Evolutionary conservation across 2,797 vertebrate species (phyloP).

Genomic region (Jordanella pulchra): DNA sequence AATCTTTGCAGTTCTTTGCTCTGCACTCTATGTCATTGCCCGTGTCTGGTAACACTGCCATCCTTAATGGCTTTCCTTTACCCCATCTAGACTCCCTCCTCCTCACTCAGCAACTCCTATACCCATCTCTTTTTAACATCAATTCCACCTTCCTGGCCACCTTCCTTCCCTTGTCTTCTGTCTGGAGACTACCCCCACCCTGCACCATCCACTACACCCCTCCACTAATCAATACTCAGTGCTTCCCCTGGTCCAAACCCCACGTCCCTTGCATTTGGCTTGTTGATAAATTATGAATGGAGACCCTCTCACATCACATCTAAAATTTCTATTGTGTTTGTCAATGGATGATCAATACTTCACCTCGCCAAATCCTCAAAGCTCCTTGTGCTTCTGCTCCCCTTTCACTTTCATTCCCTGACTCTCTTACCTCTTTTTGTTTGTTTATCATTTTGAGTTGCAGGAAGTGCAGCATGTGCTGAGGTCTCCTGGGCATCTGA

Average conservation of each 20-base stretch:
- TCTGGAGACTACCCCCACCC: constrained; percentile 61
- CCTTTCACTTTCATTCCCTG: constrained; percentile 68
- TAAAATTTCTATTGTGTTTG: constrained; percentile 95
- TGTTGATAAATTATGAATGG: constrained; percentile 93
- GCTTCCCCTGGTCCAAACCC: constrained; percentile 81
- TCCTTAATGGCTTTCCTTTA: constrained; percentile 93
- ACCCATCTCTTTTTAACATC: constrained; percentile 37
- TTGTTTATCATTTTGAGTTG: constrained; percentile 74
- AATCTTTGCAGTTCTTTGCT: constrained; percentile 66
- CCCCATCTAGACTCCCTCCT: constrained; percentile 57
- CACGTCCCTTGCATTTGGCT: constrained; percentile 92
- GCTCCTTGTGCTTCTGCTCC: constrained; percentile 54
- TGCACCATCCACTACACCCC: constrained; percentile 75
- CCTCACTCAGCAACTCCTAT: constrained; percentile 48
- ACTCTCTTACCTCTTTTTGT: constrained; percentile 56
- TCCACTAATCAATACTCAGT: constrained; percentile 91
- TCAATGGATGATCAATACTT: constrained; percentile 92
- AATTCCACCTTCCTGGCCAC: constrained; percentile 16
- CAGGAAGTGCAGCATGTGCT: constrained; percentile 50
- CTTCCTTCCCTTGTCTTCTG: no score
- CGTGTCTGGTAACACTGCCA: constrained; percentile 87
- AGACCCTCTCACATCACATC: constrained; percentile 84
- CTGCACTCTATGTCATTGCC: constrained; percentile 74
- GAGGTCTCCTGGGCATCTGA: constrained; percentile 57
- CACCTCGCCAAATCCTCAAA: constrained; percentile 86